phyloP scores from a whole-genome alignment of 2,113 vertebrate genomes.

The Chaetops frenatus region DNA sequence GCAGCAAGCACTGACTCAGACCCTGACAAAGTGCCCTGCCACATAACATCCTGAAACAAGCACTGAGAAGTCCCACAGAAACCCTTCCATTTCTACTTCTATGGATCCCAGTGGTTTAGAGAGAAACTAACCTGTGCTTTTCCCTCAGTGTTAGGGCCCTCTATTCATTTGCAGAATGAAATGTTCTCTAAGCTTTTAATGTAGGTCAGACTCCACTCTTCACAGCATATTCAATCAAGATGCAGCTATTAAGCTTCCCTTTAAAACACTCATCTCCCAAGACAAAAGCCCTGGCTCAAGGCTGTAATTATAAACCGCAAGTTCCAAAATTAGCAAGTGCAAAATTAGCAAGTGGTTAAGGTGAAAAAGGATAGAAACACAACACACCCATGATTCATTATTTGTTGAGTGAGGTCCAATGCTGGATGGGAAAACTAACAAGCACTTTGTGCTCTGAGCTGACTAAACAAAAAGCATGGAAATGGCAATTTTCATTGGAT shows the following conservation, averaged over 20 bases:
- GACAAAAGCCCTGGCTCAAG: not conserved
- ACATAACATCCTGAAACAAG: not conserved
- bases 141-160: not conserved
- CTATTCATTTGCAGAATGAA: not conserved
- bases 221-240: not conserved
- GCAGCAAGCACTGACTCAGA: not conserved
- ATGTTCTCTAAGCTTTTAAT: not conserved
- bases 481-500: not conserved
- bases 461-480: not conserved
- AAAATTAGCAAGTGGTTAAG: constrained; percentile 2
- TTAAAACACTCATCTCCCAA: not conserved
- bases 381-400: not conserved
- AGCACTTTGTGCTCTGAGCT: not conserved
- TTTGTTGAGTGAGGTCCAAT: not conserved
- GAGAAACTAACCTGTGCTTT: not conserved
- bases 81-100: not conserved
- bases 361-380: not conserved
- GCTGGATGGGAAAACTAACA: not conserved
- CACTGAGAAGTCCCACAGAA: not conserved
- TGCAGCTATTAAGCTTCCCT: not conserved
- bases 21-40: not conserved
- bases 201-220: not conserved
- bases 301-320: not conserved
- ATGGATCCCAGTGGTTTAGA: not conserved
- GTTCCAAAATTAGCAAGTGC: constrained; percentile 9